Base-by-base conservation (phyloP, 2,113 vertebrate species). In the Chaetorhynchus papuensis region DNA sequence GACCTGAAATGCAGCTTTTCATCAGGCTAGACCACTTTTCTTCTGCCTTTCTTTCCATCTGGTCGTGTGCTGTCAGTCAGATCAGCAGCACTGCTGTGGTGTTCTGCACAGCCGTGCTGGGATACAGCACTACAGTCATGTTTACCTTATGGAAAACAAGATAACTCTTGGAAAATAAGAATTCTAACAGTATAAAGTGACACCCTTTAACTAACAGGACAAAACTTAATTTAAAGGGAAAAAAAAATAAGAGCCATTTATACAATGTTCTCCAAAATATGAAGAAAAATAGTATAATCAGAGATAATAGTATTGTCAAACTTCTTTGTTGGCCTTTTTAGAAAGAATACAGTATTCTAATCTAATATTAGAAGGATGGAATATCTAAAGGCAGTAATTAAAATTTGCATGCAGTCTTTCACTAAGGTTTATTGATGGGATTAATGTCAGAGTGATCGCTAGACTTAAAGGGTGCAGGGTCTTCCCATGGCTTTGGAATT, bases 1-100 rank as follows among this genome's bases (percentile, higher is more conserved):
- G 91, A 39, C 44, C 39, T 26, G 49, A 96, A 96, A 31, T 80
- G 80, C 81, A 93, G 63, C 74, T 97, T 97, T 93, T 97, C 79
- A 96, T 96, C 74, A 59, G 35, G 54, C 21, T 65, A 35, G 93
- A 59, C 9, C 69, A 87, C 53, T 44, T 76, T 84, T 94, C 49
- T 94, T 87, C 52, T 90, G 53, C 63, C 86, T 97, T 96, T 80
- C 42, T 93, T 91, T 88, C 45, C 39, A 30, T 59, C 59, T 86
- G 0, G 0, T 39, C 2, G 1, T 92, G 71, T 84, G 76, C 57
- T 93, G 83, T 77, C 90, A 53, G 83, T 87, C 94, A 61, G 93
- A 94, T 83, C 88, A 97, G 95, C 89, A 91, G 93, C 72, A 61
- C 20, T 59, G 81, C 89, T 83, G 59, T 77, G 57, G 86, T 77